These are phyloP conservation scores for Rhagologus leucostigma DNA, from an alignment of 2,113 vertebrate species.

Conservation along the genomic window DNA sequence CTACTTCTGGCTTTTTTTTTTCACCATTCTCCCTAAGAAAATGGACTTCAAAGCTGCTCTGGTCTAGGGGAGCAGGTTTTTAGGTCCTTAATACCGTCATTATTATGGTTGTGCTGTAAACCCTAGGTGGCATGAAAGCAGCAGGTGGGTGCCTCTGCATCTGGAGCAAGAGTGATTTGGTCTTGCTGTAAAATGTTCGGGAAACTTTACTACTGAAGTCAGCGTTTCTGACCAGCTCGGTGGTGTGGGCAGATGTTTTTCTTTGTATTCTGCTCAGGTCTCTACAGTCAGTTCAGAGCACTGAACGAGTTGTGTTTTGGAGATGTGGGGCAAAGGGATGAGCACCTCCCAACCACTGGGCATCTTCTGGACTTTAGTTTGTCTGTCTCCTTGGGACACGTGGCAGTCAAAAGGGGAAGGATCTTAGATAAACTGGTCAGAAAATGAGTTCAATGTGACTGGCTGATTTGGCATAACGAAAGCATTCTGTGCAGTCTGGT, in stretches of 20 bases:
- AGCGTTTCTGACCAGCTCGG: accelerated
- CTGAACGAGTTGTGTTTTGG: background rate
- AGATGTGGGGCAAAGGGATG: background rate
- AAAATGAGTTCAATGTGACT: background rate
- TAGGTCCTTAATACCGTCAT: background rate
- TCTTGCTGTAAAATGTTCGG: background rate
- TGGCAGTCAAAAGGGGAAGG: background rate
- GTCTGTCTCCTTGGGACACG: background rate
- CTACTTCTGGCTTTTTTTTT: background rate
- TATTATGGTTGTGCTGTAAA: background rate
- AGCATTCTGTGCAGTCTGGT: background rate
- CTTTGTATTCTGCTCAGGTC: background rate
- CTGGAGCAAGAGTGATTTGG: background rate
- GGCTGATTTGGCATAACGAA: background rate
- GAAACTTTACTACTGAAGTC: background rate
- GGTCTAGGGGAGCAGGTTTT: background rate
- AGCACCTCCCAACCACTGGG: background rate
- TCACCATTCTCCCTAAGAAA: background rate
- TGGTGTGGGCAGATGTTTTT: background rate
- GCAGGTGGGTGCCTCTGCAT: background rate
- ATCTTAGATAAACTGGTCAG: background rate
- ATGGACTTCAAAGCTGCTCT: background rate
- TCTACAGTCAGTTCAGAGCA: accelerated
- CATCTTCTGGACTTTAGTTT: background rate
- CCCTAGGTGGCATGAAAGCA: background rate